Conservation (phyloP, 2,113 vertebrate genomes). For the Oxyura jamaicensis region DNA sequence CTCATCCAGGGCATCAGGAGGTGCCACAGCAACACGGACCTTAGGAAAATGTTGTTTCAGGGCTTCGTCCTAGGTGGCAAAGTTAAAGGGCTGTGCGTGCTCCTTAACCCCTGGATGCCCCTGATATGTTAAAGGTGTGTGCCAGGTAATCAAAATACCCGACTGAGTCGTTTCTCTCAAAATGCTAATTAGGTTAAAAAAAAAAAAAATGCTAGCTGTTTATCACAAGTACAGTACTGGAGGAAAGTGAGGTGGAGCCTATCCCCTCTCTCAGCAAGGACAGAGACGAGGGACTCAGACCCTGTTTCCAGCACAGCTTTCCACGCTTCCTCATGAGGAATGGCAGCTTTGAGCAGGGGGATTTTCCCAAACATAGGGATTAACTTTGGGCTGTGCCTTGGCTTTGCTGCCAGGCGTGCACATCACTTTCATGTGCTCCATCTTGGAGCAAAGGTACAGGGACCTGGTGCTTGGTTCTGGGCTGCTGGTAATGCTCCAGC, state of each 20-base stretch:
- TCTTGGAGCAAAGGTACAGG: accelerated
- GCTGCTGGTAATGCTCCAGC: neutral
- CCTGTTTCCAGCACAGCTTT: neutral
- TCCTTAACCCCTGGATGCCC: neutral
- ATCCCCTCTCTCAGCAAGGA: neutral
- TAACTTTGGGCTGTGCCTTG: neutral
- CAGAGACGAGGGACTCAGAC: neutral
- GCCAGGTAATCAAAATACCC: neutral
- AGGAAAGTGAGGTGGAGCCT: neutral
- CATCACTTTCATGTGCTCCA: accelerated
- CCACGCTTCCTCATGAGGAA: neutral
- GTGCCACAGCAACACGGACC: too few species aligned
- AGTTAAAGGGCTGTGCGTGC: too few species aligned
- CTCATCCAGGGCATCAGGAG: too few species aligned
- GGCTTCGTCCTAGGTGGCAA: too few species aligned
- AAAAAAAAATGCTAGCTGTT: neutral
- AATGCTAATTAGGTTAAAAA: neutral
- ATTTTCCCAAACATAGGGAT: neutral
- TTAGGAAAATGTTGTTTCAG: too few species aligned
- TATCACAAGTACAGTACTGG: accelerated
- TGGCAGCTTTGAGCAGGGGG: neutral
- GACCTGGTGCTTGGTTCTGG: neutral
- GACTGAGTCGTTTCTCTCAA: neutral
- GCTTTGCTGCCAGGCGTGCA: neutral
- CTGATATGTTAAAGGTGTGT: neutral